These are phyloP conservation scores for Deilephila porcellus DNA, from an alignment of 2,888 invertebrate genomes.

Conservation along the genomic window DNA sequence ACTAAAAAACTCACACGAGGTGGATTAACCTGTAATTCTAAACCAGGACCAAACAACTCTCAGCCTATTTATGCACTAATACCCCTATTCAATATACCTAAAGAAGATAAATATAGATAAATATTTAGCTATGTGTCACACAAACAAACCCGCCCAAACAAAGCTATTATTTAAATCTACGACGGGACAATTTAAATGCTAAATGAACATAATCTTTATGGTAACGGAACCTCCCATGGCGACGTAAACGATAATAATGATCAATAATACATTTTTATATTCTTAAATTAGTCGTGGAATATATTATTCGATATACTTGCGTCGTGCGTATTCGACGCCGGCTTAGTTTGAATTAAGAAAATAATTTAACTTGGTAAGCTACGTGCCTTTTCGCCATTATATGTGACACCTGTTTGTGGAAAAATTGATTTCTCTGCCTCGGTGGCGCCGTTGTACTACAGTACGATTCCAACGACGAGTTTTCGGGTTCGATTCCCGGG, in stretches of 20 bases:
- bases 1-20: too few relatives aligned
- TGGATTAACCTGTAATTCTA: too few relatives aligned
- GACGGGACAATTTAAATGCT: conserved; percentile 15
- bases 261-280: conserved; percentile 3
- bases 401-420: too few relatives aligned
- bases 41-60: too few relatives aligned
- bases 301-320: background rate
- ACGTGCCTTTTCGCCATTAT: too few relatives aligned
- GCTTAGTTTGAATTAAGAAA: background rate
- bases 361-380: too few relatives aligned
- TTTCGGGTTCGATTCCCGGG: too few relatives aligned
- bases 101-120: background rate
- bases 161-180: background rate
- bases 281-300: conserved; percentile 8
- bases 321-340: background rate
- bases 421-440: too few relatives aligned
- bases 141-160: conserved; percentile 1
- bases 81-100: background rate
- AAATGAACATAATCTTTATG: conserved; percentile 23
- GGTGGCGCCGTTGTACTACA: too few relatives aligned
- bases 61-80: too few relatives aligned
- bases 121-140: background rate
- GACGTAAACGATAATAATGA: conserved; percentile 9
- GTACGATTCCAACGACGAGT: too few relatives aligned
- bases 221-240: conserved; percentile 18